Percentiles rank a stretch among this genome's conserved stretches.
Evolutionary conservation across 1,140 invertebrate species (phyloP).

Genomic region (Drosophila santomea): DNA sequence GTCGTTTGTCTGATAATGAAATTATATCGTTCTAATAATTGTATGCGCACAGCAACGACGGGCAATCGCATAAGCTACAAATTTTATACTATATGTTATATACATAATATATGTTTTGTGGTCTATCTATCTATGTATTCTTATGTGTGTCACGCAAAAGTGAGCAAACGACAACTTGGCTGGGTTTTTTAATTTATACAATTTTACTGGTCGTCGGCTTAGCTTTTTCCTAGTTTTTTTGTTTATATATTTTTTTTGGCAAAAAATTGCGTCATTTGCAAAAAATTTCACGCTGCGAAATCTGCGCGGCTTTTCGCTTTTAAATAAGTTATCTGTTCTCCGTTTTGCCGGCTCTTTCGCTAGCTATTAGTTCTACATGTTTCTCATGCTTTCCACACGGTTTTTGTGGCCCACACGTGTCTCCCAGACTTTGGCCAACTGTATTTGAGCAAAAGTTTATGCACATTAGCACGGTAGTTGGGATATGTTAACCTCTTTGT

Average conservation of each 20-base stretch:
- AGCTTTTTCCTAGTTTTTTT: slow-evolving; percentile 27
- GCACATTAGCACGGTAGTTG: slow-evolving; percentile 50
- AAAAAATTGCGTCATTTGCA: slow-evolving; percentile 73
- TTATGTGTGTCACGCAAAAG: slow-evolving; percentile 57
- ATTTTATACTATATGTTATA: slow-evolving; percentile 6
- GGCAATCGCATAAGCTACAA: slow-evolving; percentile 36
- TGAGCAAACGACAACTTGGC: slow-evolving; percentile 58
- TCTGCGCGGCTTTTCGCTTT: slow-evolving; percentile 26
- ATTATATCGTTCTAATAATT: slow-evolving; percentile 78
- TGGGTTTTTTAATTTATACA: slow-evolving; percentile 44
- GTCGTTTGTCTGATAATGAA: slow-evolving; percentile 64
- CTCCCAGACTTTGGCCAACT: slow-evolving; percentile 30
- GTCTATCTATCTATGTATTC: slow-evolving; percentile 10
- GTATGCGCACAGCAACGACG: slow-evolving; percentile 64
- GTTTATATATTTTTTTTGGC: slow-evolving; percentile 28
- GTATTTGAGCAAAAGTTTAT: slow-evolving; percentile 31
- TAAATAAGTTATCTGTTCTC: slow-evolving; percentile 10
- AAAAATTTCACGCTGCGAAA: slow-evolving; percentile 63
- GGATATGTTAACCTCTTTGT: slow-evolving; percentile 46
- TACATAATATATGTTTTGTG: slow-evolving; percentile 4
- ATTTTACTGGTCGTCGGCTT: slow-evolving; percentile 22
- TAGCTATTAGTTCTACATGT: slow-evolving; percentile 19
- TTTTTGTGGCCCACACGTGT: slow-evolving; percentile 36
- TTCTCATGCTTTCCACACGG: slow-evolving; percentile 6
- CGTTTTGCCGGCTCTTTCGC: slow-evolving; percentile 23